A percentile compares a stretch with the other conserved stretches of the same genome.
Conservation (phyloP, 2,797 vertebrate species). For the Harpagifer antarcticus region DNA sequence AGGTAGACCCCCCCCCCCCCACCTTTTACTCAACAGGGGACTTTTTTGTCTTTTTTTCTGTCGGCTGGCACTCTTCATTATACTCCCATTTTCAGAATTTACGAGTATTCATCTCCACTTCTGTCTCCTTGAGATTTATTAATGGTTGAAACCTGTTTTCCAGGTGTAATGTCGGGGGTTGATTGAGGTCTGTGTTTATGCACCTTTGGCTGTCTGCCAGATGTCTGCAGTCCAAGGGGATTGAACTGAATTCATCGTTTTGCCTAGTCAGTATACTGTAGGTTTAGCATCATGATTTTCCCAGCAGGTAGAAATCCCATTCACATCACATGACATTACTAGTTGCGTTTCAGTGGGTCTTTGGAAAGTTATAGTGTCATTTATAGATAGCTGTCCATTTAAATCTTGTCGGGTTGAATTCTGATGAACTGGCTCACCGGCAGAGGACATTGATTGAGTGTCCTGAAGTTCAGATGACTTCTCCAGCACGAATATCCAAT, state of each 20-base stretch:
- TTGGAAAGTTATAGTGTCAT: slow-evolving; percentile 27
- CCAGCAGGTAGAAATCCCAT: background rate
- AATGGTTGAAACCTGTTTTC: slow-evolving; percentile 1
- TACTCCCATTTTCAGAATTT: background rate
- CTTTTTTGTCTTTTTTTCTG: background rate
- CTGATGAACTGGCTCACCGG: slow-evolving; percentile 10
- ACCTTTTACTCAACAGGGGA: background rate
- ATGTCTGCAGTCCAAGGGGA: background rate
- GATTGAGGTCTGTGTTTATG: background rate
- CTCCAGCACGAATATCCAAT: slow-evolving; percentile 7
- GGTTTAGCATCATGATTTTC: slow-evolving; percentile 6
- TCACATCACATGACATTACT: background rate
- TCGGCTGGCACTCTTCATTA: background rate
- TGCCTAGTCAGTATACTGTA: background rate
- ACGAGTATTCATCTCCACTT: background rate
- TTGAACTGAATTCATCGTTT: background rate
- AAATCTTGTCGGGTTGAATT: slow-evolving; percentile 19
- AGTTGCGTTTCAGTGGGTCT: background rate
- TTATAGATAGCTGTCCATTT: slow-evolving; percentile 17
- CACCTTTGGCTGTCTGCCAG: background rate
- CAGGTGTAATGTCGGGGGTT: background rate
- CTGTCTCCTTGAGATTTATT: background rate
- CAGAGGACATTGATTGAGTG: slow-evolving; percentile 17
- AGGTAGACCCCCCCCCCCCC: background rate
- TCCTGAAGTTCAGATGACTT: slow-evolving; percentile 18